These are phyloP conservation scores for Tanytarsus gracilentus DNA, from an alignment of 2,888 invertebrate genomes.

Conservation along the genomic window DNA sequence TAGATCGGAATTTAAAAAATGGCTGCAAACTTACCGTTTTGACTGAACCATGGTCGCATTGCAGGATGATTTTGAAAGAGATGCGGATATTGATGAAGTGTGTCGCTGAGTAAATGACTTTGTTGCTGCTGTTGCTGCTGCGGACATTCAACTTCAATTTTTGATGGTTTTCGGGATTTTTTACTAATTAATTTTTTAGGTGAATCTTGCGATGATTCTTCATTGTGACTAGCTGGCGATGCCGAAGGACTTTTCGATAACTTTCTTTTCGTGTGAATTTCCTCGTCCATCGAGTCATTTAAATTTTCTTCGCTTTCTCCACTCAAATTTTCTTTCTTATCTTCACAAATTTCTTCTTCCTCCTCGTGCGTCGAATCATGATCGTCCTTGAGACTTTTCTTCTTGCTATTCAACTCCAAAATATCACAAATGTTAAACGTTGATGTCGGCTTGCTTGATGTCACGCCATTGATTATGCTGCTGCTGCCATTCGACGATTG, in stretches of 20 bases:
- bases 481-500: not conserved
- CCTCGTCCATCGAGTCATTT: not conserved
- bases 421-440: slow-evolving; percentile 93
- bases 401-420: slow-evolving; percentile 70
- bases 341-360: not conserved
- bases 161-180: not conserved
- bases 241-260: slow-evolving; percentile 6
- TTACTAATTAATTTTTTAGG: not conserved
- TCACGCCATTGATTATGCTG: too few relatives aligned
- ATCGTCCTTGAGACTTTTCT: not conserved
- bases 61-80: slow-evolving; percentile 24
- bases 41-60: slow-evolving; percentile 23
- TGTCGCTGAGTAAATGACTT: slow-evolving; percentile 4
- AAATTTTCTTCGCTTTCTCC: not conserved
- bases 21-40: slow-evolving; percentile 15
- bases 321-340: slow-evolving; percentile 8
- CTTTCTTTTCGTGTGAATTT: not conserved
- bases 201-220: slow-evolving; percentile 2
- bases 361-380: not conserved
- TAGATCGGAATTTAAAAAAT: slow-evolving; percentile 5
- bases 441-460: slow-evolving; percentile 45
- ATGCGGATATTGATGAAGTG: slow-evolving; percentile 26
- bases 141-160: not conserved
- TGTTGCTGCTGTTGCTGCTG: not conserved
- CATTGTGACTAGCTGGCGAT: not conserved